These are phyloP conservation scores for Amphipoea lucens DNA, from an alignment of 2,888 invertebrate species.

Conservation along the genomic window DNA sequence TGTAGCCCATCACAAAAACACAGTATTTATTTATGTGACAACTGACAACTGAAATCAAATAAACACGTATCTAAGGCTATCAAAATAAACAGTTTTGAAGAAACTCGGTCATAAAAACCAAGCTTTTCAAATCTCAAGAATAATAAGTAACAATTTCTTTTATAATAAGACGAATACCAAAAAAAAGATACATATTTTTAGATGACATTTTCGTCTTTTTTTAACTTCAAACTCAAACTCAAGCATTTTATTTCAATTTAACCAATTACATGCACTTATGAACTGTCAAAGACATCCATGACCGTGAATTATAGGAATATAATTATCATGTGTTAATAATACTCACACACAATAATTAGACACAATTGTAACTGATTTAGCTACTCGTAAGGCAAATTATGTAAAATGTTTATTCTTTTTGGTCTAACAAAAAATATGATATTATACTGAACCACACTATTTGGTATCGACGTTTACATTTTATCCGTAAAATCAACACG, in stretches of 20 bases:
- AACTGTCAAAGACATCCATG: background rate
- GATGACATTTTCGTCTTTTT: background rate
- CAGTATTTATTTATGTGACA: no score
- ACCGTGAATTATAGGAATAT: background rate
- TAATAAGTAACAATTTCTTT: background rate
- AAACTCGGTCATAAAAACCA: background rate
- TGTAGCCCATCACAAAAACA: background rate
- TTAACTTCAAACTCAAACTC: background rate
- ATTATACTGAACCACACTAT: background rate
- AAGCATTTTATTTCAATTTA: background rate
- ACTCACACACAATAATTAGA: background rate
- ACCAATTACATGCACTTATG: background rate
- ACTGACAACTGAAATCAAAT: background rate
- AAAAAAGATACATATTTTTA: background rate
- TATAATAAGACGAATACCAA: no score
- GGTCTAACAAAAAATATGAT: background rate
- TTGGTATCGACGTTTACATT: background rate
- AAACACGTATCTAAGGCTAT: background rate
- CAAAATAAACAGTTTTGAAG: background rate
- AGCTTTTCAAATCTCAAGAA: background rate
- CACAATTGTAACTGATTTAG: background rate
- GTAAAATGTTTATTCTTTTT: background rate
- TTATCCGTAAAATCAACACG: constrained; percentile 7
- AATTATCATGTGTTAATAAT: background rate
- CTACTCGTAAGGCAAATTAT: background rate